Evolutionary conservation across 2,797 vertebrate genomes (phyloP), one percentile per base, ranked within the genome.

Genomic region (Alfaro cultratus): DNA sequence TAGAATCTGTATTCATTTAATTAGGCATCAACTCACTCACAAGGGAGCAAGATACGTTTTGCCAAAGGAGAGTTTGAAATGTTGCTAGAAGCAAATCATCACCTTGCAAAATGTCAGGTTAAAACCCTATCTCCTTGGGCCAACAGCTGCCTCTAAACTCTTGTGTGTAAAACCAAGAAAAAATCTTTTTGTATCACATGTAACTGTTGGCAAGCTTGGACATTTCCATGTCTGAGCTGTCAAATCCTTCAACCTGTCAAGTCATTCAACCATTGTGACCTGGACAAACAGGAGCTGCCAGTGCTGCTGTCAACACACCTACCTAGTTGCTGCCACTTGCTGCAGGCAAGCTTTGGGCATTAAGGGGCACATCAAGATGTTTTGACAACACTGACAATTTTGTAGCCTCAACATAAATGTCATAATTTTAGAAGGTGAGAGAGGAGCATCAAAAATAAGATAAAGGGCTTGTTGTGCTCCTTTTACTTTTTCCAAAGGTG

Each of bases 291-390:
- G 29, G 36, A 67, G 73, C 74, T 71, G 82, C 83, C 78, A 83
- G 82, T 84, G 80, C 75, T 87, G 81, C 85, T 84, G 77, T 81
- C 86, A 85, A 74, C 68, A 80, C 45, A 43, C 70, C 67, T 74
- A 74, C 80, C 81, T 86, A 43, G 81, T 75, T 86, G 77, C 81
- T 85, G 79, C 41, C 55, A 76, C 47, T 76, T 76, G 83, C 89
- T 89, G 64, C 80, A 80, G 83, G 84, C 81, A 46, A 80, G 83
- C 81, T 83, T 41, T 18, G 36, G 78, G 86, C 83, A 45, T 76
- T 71, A 78, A 80, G 76, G 74, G 70, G 62, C 71, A 74, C 75
- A 79, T 81, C 80, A 79, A 80, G 83, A 84, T 77, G 53, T 74
- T 83, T 62, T 72, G 36, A 83, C 81, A 80, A 47, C 31, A 11